phyloP scores from a whole-genome alignment of 2,113 vertebrate genomes.

The Brienomyrus longianalis region DNA sequence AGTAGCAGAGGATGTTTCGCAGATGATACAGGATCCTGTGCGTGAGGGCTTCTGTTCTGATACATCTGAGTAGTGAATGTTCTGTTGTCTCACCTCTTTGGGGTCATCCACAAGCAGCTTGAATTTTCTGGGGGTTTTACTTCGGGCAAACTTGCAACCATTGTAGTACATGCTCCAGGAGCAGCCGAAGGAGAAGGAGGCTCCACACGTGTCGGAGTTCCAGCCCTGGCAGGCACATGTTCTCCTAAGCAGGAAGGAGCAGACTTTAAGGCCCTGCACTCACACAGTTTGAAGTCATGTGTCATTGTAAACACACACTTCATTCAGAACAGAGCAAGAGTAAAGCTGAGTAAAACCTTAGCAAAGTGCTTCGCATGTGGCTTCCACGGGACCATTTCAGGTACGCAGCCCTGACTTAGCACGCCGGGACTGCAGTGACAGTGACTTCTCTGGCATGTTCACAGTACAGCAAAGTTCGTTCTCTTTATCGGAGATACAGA shows the following conservation, averaged over 20 bases:
- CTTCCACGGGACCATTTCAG: background rate
- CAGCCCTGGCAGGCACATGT: conserved; percentile 94
- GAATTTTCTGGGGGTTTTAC: conserved; percentile 95
- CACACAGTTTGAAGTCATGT: background rate
- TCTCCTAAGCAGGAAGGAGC: conserved; percentile 60
- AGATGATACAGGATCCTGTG: background rate
- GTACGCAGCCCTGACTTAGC: background rate
- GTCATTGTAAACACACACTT: background rate
- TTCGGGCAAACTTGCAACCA: conserved; percentile 96
- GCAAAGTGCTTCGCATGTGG: background rate
- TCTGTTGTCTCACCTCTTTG: conserved; percentile 74
- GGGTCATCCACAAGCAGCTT: conserved; percentile 86
- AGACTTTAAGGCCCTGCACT: background rate
- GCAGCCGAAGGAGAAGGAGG: conserved; percentile 97
- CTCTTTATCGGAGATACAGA: background rate
- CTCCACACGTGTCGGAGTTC: conserved; percentile 81
- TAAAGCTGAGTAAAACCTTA: background rate
- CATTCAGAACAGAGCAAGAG: background rate
- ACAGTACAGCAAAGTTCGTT: background rate
- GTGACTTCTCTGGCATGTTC: background rate
- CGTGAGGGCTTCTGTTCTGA: background rate
- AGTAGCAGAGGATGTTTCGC: background rate
- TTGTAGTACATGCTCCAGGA: conserved; percentile 99
- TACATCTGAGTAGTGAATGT: background rate
- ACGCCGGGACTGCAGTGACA: background rate